Evolutionary conservation across 1,140 invertebrate genomes (phyloP), one percentile per base, ranked within the genome.

Genomic region (Sinella curviseta): DNA sequence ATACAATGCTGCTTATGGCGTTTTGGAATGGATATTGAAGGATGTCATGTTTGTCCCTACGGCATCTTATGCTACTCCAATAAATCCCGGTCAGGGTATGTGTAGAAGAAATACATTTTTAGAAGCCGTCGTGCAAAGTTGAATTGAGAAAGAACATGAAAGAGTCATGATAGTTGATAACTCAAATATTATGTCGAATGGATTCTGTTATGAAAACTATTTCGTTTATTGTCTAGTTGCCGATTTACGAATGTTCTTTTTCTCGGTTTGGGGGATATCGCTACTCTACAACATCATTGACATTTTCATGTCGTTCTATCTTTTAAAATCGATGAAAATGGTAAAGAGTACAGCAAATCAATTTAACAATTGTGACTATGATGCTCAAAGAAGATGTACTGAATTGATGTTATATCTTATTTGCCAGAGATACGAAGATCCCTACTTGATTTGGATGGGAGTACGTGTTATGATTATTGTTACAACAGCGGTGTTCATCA

Each of bases 231-330:
- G 3, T 75, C 39, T 48, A 75, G 74, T 30, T 36, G 74, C 74
- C 1, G 74, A 75, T 48, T 48, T 75, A 26, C 17, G 74, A 36
- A 75, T 75, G 74, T 75, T 75, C 35, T 54, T 36, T 20, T 75
- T 36, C 39, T 75, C 74, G 2, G 74, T 75, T 8, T 75, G 74
- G 74, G 74, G 74, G 4, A 75, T 75, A 48, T 14, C 74, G 3
- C n/a, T 75, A n/a, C 39, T 75, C 4, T 75, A 48, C 39, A 75
- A 75, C 74, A 36, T 75, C 26, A 26, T 75, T 24, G 74, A 75
- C n/a, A 36, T 75, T 48, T 48, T 54, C 35, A 36, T 75, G 74
- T 36, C 74, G 1, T 48, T 75, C 14, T 75, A 48, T 48, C 74
- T 75, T n/a, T 30, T 75, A 17, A 36, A 75, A 17, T 36, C 74